These are phyloP conservation scores for Bombus sibiricus DNA, from an alignment of 1,140 invertebrate species.

Conservation along the genomic window DNA sequence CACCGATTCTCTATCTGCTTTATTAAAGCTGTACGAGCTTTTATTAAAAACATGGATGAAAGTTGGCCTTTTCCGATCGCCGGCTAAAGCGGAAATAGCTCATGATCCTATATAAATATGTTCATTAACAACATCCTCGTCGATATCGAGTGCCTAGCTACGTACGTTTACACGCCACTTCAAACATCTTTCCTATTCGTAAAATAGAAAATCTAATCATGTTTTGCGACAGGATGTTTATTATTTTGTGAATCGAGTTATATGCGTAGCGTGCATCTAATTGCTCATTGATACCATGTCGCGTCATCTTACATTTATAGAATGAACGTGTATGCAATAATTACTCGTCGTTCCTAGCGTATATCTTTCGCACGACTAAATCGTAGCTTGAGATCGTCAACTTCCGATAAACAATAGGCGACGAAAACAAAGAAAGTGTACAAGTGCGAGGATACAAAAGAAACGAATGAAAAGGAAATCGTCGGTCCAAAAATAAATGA, in stretches of 20 bases:
- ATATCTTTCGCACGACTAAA: background rate
- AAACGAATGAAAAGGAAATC: background rate
- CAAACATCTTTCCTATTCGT: background rate
- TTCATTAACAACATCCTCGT: too few species aligned
- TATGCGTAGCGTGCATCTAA: background rate
- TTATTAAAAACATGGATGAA: background rate
- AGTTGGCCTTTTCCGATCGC: background rate
- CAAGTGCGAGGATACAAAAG: background rate
- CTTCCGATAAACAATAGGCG: background rate
- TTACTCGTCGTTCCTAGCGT: background rate
- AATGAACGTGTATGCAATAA: background rate
- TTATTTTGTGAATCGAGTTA: background rate
- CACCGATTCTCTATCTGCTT: background rate
- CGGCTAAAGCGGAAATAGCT: background rate
- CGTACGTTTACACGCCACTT: background rate
- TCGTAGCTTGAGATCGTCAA: background rate
- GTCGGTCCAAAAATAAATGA: background rate
- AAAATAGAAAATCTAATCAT: background rate
- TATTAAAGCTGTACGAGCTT: background rate
- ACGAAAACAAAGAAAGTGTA: background rate
- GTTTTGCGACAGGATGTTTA: background rate
- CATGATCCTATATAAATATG: background rate
- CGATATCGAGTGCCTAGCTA: background rate
- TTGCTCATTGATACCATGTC: background rate
- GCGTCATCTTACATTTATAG: constrained; percentile 30